Base-by-base conservation (phyloP, 1,140 invertebrate species). In the Liolophura sinensis region DNA sequence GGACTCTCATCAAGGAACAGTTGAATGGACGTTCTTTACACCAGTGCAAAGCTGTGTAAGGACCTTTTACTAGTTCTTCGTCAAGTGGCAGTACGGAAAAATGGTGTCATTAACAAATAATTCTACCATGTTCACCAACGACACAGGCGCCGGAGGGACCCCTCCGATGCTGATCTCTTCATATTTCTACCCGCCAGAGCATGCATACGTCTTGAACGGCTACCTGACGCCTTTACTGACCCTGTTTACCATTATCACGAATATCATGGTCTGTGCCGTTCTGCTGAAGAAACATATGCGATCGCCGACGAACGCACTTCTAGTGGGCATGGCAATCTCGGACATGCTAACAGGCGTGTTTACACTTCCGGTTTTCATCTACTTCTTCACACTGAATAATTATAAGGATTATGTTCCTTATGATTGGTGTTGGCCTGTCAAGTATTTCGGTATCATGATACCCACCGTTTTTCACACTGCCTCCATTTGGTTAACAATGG, bases 301-400 rank as follows among this genome's bases (percentile, higher is more conserved):
- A 49, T 89, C 89, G 3, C 90, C 91, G 0, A 91, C 91, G 14
- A 92, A 92, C 79, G 82, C 87, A 1, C 88, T 92, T 7, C 81
- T 92, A 0, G 86, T 91, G 71, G 88, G 92, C 6, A 97, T 97
- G 94, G 95, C 95, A 0, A 87, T 97, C 0, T 93, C 92, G 67
- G 95, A 97, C 85, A 91, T 96, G 89, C 90, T 96, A 77, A 97
- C 95, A 0, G 89, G 96, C 72, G 86, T 95, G 20, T 92, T 93
- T 78, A 93, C 94, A 0, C 89, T 93, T 1, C 94, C 94, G 0
- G 92, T 92, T 87, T 86, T 93, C 15, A 90, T 94, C 79, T 94
- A 96, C 83, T 93, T 95, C 89, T 96, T 94, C 85, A 93, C 92
- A 7, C 90, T 95, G 65, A 92, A 92, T 85, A 91, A 94, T 82